Conservation (phyloP, 2,888 invertebrate species). For the Chymomyza amoena region DNA sequence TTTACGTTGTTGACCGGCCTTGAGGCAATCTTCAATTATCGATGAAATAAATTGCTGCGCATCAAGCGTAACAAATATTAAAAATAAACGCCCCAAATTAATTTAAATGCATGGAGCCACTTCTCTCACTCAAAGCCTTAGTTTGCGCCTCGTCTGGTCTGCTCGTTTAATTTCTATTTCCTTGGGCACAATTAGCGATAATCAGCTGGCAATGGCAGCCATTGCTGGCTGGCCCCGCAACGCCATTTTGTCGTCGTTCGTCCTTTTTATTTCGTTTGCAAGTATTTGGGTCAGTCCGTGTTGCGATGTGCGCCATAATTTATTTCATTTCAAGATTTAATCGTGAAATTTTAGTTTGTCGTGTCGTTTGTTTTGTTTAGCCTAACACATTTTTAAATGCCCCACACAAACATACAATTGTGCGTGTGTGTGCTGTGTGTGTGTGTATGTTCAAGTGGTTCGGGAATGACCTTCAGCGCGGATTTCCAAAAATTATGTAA, state of each 20-base stretch:
- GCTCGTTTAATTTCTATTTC: constrained; percentile 51
- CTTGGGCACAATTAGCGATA: constrained; percentile 65
- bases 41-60: constrained; percentile 31
- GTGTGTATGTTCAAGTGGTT: background rate
- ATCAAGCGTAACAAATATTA: background rate
- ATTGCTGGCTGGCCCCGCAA: background rate
- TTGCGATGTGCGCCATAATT: constrained; percentile 59
- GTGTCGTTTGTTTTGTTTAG: constrained; percentile 28
- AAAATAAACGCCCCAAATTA: constrained; percentile 33
- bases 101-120: constrained; percentile 29
- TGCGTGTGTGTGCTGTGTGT: background rate
- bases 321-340: constrained; percentile 64
- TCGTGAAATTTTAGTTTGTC: constrained; percentile 43
- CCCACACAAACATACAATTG: constrained; percentile 4
- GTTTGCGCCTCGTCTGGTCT: constrained; percentile 15
- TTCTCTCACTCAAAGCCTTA: constrained; percentile 1
- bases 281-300: constrained; percentile 52
- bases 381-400: constrained; percentile 50
- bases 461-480: constrained; percentile 49
- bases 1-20: background rate
- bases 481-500: constrained; percentile 41
- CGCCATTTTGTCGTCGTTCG: constrained; percentile 1
- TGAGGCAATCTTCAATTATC: constrained; percentile 15
- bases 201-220: constrained; percentile 50
- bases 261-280: constrained; percentile 20